Percentiles rank a stretch among this genome's conserved stretches.
These are phyloP conservation scores for Euphonia xanthogaster DNA, from an alignment of 2,797 vertebrate genomes.

Conservation along the genomic window DNA sequence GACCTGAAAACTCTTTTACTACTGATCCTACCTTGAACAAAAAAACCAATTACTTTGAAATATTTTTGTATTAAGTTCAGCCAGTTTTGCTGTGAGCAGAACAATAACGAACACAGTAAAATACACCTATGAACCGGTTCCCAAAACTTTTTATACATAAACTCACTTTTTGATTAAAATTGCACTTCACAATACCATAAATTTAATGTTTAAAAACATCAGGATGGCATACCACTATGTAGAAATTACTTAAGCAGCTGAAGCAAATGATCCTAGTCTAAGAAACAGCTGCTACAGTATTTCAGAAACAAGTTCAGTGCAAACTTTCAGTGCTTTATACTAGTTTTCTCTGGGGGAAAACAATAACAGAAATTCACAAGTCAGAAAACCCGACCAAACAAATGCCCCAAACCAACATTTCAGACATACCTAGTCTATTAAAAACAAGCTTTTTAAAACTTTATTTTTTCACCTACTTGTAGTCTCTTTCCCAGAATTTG, in stretches of 20 bases:
- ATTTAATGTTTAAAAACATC: background rate
- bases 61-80: background rate
- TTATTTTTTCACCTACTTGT: slow-evolving; percentile 84
- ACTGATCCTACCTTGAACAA: background rate
- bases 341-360: background rate
- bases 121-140: background rate
- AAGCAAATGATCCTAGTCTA: background rate
- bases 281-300: background rate
- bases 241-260: background rate
- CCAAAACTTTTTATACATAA: background rate
- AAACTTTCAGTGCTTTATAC: background rate
- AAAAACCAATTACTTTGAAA: background rate
- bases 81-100: background rate
- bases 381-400: background rate
- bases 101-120: background rate
- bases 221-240: background rate
- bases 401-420: background rate
- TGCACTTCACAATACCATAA: background rate
- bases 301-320: background rate
- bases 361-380: background rate
- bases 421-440: background rate
- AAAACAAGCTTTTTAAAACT: background rate
- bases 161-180: background rate
- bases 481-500: slow-evolving; percentile 99
- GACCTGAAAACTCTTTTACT: background rate